Base-by-base conservation (phyloP, 2,888 invertebrate species). In the Tetanocera ferruginea region DNA sequence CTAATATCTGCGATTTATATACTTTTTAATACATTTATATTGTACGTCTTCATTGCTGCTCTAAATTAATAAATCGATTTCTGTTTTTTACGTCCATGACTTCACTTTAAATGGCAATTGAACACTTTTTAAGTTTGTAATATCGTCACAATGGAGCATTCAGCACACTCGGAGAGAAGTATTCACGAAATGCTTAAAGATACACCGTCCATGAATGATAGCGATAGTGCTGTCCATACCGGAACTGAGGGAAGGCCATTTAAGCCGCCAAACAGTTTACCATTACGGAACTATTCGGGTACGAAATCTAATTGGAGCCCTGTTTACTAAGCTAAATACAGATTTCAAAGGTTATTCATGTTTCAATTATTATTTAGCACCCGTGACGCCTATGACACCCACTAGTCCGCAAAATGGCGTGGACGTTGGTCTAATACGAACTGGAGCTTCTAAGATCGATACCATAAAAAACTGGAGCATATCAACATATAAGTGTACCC, bases 401-500 rank as follows among this genome's bases (percentile, higher is more conserved):
- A 90, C 87, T 19, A 88, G 86, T 80, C 87, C 88, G 78, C 85
- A 85, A 51, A 83, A 84, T 77, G 85, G 83, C 4, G 76, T 85
- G 34, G 88, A 89, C 78, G 83, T 86, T 43, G 86, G 86, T 76
- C 81, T 88, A 37, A 82, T 88, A 78, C 85, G 87, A 79, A 87
- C 85, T 66, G 89, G 88, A 77, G 88, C 94, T 28, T 95, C 96
- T 66, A 95, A 97, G 89, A 94, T 99, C 87, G 98, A 98, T 89
- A 94, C 95, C 78, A 91, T 99, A 80, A 97, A 96, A 88, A 97
- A 96, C 88, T 99, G 99, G 99, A 97, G 98, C 81, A 96, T 99
- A 87, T 98, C 98, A 79, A 98, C 98, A 0, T 99, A 98, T 90
- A 99, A 98, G 90, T 99, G 98, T 89, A 99, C 99, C 6, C 96